Evolutionary conservation across 2,113 vertebrate species (phyloP), one percentile per base, ranked within the genome.

Genomic region (Kryptolebias marmoratus): DNA sequence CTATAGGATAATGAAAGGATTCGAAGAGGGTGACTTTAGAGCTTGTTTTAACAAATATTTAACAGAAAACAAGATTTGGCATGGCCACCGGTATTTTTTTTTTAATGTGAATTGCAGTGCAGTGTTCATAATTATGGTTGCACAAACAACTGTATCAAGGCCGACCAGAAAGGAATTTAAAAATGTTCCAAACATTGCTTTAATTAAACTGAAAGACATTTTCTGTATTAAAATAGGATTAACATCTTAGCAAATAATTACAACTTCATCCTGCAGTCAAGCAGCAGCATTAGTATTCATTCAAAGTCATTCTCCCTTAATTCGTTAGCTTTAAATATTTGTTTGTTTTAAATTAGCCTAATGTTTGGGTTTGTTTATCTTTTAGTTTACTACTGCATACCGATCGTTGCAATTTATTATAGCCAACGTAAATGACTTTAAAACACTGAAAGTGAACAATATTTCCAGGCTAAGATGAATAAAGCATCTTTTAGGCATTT

Each of bases 401-500:
- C 49, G 8, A 3, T 5, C n/a, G 3, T 52, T 53, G 42, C 65
- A 62, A 14, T 36, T 11, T 44, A 18, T 42, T 53, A 18, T 28
- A 31, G 31, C 16, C 11, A 63, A 54, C 52, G 57, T 30, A 22
- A 59, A 10, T 18, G 48, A 47, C 71, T 47, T 30, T 14, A 78
- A 47, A 56, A n/a, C 14, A 67, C 1, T 52, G 12, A 52, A 16
- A 59, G 11, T 7, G 32, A 68, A 53, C 5, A 6, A 36, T 58
- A 42, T 18, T 79, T 59, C 6, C 18, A 30, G 54, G 16, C 13
- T 12, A 67, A 67, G 36, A 16, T 48, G 60, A 31, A 70, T 13
- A 66, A 11, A 62, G 10, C 22, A 27, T 9, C 7, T 48, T 48
- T 66, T 32, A 42, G 16, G 56, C 18, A 31, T 13, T 55, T 58